A percentile compares a stretch with the other conserved stretches of the same genome.
Conservation (phyloP, 2,888 invertebrate species). For the Brachyopa scutellaris region DNA sequence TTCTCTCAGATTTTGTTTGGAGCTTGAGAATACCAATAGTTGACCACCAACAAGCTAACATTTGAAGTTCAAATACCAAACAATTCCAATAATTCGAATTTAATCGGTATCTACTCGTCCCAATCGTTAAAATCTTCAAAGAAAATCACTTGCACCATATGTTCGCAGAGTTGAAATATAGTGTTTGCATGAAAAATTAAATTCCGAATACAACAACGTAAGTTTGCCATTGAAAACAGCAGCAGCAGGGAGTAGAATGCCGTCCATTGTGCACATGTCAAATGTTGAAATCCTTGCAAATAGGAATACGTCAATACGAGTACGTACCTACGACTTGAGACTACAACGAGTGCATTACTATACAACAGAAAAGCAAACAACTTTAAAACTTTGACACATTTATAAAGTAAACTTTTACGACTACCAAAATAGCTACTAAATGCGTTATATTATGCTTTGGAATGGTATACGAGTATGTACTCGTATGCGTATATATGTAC, state of each 20-base stretch:
- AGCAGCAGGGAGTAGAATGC: background rate
- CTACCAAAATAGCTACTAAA: conserved; percentile 45
- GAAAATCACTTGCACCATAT: background rate
- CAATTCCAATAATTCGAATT: no score
- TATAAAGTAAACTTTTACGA: conserved; percentile 50
- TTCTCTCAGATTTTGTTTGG: no score
- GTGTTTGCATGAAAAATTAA: conserved; percentile 14
- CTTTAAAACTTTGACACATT: conserved; percentile 51
- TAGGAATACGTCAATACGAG: conserved; percentile 50
- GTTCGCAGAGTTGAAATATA: background rate
- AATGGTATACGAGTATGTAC: background rate
- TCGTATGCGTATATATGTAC: no score
- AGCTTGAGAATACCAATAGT: no score
- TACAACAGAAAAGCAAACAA: conserved; percentile 18
- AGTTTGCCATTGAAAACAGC: background rate
- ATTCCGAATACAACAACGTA: background rate
- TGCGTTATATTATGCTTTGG: conserved; percentile 14
- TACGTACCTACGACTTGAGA: background rate
- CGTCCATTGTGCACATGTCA: conserved; percentile 43
- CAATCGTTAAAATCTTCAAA: background rate
- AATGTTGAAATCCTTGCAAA: conserved; percentile 50
- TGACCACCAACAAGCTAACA: no score
- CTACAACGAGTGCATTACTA: background rate
- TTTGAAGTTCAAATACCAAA: no score
- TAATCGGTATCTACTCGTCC: conserved; percentile 5